Evolutionary conservation across 1,140 invertebrate species (phyloP), one percentile per base, ranked within the genome.

Genomic region (Ladona fulva): DNA sequence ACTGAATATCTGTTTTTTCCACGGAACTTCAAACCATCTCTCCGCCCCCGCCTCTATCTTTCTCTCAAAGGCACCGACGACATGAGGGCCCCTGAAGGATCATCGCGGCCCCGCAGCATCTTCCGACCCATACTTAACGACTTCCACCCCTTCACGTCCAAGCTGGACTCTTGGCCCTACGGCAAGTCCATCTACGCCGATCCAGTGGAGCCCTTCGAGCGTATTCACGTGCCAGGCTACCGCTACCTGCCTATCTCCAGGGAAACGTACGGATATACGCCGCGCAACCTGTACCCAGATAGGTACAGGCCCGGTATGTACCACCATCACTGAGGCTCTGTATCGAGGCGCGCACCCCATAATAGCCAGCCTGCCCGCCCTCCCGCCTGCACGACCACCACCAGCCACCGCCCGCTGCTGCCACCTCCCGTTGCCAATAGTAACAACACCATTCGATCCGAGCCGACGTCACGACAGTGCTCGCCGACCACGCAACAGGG

Each of bases 241-340:
- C 92, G 93, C 87, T 95, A 95, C 87, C 87, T 94, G 84, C 94
- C 94, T 80, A 91, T 95, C 80, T 93, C 94, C 84, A 91, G 94
- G 81, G 93, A 95, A 83, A 93, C 91, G 82, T 95, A 95, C 86
- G 94, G 94, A 79, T 94, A 94, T 86, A 92, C 93, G 79, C 93
- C 94, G 80, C 89, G 93, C 85, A 89, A 92, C 84, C 92, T 95
- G 88, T 94, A 93, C 85, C 91, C 92, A 85, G 91, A 92, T 84
- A 89, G 90, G 87, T 92, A 92, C 91, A 90, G 91, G 89, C 91
- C 92, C 88, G 92, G 93, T 94, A 91, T 90, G 93, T 92, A 91
- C 86, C 52, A 66, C 52, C 52, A 37, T 37, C 29, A 66, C 12
- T 52, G 44, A 52, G 44, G 44, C 44, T 52, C 44, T 52, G 19